Evolutionary conservation across 2,888 invertebrate species (phyloP), one percentile per base, ranked within the genome.

Genomic region (Heteromurus nitidus): DNA sequence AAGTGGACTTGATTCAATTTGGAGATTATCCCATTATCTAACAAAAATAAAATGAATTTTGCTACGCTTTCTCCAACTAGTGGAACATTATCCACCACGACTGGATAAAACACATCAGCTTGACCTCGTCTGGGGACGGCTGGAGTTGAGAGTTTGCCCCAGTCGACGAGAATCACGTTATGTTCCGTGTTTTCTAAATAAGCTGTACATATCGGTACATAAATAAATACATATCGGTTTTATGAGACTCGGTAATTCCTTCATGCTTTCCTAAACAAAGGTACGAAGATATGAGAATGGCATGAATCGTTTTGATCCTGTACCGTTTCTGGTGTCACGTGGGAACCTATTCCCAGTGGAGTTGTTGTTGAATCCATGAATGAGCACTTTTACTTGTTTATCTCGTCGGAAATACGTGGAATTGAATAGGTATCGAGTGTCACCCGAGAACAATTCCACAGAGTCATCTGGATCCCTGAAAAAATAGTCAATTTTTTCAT

Each of bases 81-180:
- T 36, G 73, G 73, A 24, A 85, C 85, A 77, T 86, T 84, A 20
- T 82, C 81, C 5, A 84, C 77, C 1, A 82, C 86, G 22, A 82
- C 68, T 0, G 85, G 86, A 53, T 85, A 86, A 74, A 85, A 82
- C n/a, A 84, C 69, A 65, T 76, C 77, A 20, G 70, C 68, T 58
- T 77, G 70, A 31, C 2, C 42, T 18, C 76, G 7, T 1, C 68
- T 26, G 3, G 80, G 80, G 9, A 80, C 80, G 1, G 31, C 58
- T 1, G 84, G 80, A 2, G 69, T 65, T 0, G 91, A 92, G 69
- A 93, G 88, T 0, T 91, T 91, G 9, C 90, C 90, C 89, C 92
- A 93, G 88, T 93, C 93, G 0, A 93, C 89, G 0, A 92, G 91
- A 65, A 93, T 91, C 0, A 93, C 89, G 86, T 93, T 93, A 88